Base-by-base conservation (phyloP, 2,888 invertebrate species). In the Polydrusus pterygomalis region DNA sequence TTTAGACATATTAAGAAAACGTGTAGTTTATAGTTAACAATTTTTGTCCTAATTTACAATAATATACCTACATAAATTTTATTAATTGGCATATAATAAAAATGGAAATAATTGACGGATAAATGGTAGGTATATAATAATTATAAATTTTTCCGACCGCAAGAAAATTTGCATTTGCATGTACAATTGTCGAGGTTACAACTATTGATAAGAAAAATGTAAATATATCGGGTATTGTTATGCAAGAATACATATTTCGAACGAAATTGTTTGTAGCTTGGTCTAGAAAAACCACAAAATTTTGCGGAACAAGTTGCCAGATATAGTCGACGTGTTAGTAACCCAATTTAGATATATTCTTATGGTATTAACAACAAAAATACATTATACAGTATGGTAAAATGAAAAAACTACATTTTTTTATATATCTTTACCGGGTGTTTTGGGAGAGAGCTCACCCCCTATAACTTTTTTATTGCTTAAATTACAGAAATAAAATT, bases 1-100 rank as follows among this genome's bases (percentile, higher is more conserved):
- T 47, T 9, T 47, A 8, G 15, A 17, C 47, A 17, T 47, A 47
- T 47, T 47, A 47, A 17, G 47, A 8, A 47, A 47, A 47, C 74
- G 64, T 63, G 74, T 70, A 51, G 45, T 47, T 45, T 63, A 70
- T 70, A 51, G 45, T 47, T 45, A 34, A 54, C 34, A 38, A 60
- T 62, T 74, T 74, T 60, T 62, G 62, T 47, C 60, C 68, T n/a
- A 51, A 70, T 17, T 65, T 65, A 11, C 17, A 65, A 65, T 65
- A 49, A 34, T 51, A 34, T 51, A 47, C 43, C 49, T 10, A 49
- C 30, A 47, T 49, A 34, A 65, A 65, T 34, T 49, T 43, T 47
- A 65, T 65, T 30, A 49, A 62, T 47, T 47, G 9, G 17, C 47
- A 15, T 25, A 25, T 25, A 25, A 34, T 25, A 49, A 49, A 34